Conservation (phyloP, 1,140 invertebrate species). For the Melanaphis sacchari region DNA sequence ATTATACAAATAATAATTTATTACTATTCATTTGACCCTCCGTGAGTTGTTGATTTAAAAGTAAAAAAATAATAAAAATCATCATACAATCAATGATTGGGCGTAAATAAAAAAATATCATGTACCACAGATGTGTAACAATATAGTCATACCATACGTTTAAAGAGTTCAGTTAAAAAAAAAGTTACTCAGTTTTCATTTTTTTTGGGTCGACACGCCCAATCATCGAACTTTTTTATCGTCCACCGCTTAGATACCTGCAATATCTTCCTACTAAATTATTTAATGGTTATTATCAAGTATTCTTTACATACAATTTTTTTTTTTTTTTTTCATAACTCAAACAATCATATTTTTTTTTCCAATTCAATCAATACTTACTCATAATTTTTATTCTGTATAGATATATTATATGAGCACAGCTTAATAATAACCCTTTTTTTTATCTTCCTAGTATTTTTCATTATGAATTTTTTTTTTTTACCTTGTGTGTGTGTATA, state of each 20-base stretch:
- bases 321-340: not conserved
- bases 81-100: not conserved
- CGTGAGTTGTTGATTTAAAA: not conserved
- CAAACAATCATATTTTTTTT: not conserved
- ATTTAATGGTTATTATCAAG: not conserved
- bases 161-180: not conserved
- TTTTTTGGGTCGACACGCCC: conserved; percentile 1
- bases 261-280: not conserved
- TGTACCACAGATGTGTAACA: not conserved
- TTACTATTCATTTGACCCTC: not conserved
- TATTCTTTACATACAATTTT: not conserved
- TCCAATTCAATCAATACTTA: not conserved
- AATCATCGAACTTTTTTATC: not conserved
- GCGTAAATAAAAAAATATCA: conserved; percentile 16
- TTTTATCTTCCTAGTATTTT: not conserved
- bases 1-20: conserved; percentile 24
- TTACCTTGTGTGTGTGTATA: not conserved
- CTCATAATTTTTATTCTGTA: not conserved
- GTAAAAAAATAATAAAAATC: not conserved
- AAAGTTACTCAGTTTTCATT: conserved; percentile 8
- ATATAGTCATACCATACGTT: not conserved
- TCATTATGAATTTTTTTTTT: not conserved
- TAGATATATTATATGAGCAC: not conserved
- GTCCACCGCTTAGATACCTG: not conserved
- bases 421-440: not conserved